Evolutionary conservation across 2,113 vertebrate genomes (phyloP), one percentile per base, ranked within the genome.

Genomic region (Neodontobutis hainanensis): DNA sequence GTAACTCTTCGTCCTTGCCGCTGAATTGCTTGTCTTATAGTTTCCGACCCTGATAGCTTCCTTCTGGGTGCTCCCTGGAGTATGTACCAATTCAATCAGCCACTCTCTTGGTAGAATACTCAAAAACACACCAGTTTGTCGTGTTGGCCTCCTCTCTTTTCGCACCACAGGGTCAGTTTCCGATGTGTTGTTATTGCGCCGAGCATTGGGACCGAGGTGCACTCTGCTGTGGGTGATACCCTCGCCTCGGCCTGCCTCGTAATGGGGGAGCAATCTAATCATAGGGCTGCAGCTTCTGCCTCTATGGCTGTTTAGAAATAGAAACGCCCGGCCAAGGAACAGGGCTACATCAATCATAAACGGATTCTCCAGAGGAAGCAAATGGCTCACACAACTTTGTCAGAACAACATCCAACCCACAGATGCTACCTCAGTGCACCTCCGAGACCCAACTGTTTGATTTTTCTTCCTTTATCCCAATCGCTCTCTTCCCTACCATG

Each of bases 131-230:
- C 52, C 45, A 61, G 80, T 89, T 83, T 81, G 69, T 66, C 66
- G 52, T 76, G 82, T 85, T 83, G 69, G 68, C 53, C 44, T 47
- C 49, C 62, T 65, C 58, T 65, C 56, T 27, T 27, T 27, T 83
- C 52, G 65, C 70, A 74, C 75, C 75, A 56, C 64, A 53, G 83
- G 85, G 86, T 87, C 77, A 84, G 75, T 70, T 82, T 77, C 84
- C 82, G 82, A 74, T 73, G 63, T 27, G 61, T 34, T 81, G 82
- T 90, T 91, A 91, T 91, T 92, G 89, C 80, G 64, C 75, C 70
- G 85, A 73, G 87, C 80, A 77, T 86, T 89, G 87, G 87, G 92
- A 85, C 80, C 11, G 14, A 69, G 56, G 71, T 64, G 36, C 27
- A 36, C 47, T 79, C 71, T 70, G 75, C 80, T 52, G 61, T 65